Conservation (phyloP, 1,140 invertebrate species). For the Drosophila kikkawai region DNA sequence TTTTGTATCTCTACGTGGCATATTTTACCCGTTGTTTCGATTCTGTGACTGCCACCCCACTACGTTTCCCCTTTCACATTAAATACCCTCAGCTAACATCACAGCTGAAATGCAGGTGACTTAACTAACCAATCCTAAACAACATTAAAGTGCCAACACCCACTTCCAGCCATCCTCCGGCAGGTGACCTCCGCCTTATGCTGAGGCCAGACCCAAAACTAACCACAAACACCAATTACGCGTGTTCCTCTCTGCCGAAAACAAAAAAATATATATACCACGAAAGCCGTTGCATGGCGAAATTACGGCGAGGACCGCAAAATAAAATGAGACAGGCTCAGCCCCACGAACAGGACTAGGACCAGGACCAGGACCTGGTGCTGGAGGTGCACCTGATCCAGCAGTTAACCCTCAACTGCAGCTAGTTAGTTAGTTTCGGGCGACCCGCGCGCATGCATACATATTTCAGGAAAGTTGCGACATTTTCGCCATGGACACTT, state of each 20-base stretch:
- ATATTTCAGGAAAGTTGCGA: slow-evolving; percentile 47
- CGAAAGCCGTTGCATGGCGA: slow-evolving; percentile 42
- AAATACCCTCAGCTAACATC: neutral
- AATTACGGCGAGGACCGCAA: slow-evolving; percentile 46
- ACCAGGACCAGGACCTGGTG: slow-evolving; percentile 5
- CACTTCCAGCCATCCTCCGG: slow-evolving; percentile 1
- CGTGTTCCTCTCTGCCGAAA: slow-evolving; percentile 39
- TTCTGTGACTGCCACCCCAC: neutral
- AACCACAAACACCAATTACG: slow-evolving; percentile 69
- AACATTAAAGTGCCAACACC: slow-evolving; percentile 62
- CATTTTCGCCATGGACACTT: slow-evolving; percentile 41
- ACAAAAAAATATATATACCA: slow-evolving; percentile 23
- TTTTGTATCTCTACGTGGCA: neutral
- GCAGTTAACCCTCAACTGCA: slow-evolving; percentile 46
- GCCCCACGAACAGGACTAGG: slow-evolving; percentile 1
- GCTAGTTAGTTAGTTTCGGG: slow-evolving; percentile 45
- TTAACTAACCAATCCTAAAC: slow-evolving; percentile 27
- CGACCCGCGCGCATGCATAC: slow-evolving; percentile 34
- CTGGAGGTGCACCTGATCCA: slow-evolving; percentile 44
- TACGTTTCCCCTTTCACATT: neutral
- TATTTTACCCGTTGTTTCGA: neutral
- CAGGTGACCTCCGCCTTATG: slow-evolving; percentile 39
- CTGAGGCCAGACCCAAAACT: slow-evolving; percentile 26
- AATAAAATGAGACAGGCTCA: slow-evolving; percentile 41
- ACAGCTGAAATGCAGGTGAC: neutral